A percentile compares a stretch with the other conserved stretches of the same genome.
These are phyloP conservation scores for Myocastor coypus DNA, from an alignment of 2,113 vertebrate species.

Conservation along the genomic window DNA sequence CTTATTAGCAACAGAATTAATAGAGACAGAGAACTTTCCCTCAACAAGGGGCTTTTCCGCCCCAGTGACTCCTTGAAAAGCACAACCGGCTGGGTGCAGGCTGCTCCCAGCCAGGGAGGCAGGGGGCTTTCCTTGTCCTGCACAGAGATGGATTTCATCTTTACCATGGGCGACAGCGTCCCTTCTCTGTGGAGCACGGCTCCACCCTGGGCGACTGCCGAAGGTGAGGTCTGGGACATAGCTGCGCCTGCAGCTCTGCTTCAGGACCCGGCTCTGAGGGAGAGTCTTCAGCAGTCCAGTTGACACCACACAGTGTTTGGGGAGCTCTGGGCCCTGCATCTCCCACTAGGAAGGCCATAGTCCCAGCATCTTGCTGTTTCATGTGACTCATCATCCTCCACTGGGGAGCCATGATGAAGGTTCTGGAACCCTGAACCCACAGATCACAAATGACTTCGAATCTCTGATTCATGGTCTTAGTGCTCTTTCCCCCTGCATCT, in stretches of 20 bases:
- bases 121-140: neutral
- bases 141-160: neutral
- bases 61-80: neutral
- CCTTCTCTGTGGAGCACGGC: neutral
- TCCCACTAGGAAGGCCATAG: rapidly evolving
- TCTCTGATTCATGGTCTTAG: rapidly evolving
- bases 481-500: rapidly evolving
- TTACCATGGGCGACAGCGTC: neutral
- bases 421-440: rapidly evolving
- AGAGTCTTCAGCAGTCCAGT: rapidly evolving
- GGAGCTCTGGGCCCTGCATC: rapidly evolving
- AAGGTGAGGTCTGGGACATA: rapidly evolving
- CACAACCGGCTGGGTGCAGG: neutral
- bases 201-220: rapidly evolving
- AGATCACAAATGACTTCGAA: rapidly evolving
- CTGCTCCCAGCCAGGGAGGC: neutral
- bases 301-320: rapidly evolving
- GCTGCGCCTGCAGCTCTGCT: too few species aligned
- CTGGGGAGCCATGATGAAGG: neutral
- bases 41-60: conserved; percentile 31
- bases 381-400: rapidly evolving
- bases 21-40: conserved; percentile 47
- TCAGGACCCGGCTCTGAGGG: rapidly evolving
- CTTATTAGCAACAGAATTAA: conserved; percentile 58
- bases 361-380: rapidly evolving